These are phyloP conservation scores for Glossosoma conforme DNA, from an alignment of 1,140 invertebrate genomes.

Conservation along the genomic window DNA sequence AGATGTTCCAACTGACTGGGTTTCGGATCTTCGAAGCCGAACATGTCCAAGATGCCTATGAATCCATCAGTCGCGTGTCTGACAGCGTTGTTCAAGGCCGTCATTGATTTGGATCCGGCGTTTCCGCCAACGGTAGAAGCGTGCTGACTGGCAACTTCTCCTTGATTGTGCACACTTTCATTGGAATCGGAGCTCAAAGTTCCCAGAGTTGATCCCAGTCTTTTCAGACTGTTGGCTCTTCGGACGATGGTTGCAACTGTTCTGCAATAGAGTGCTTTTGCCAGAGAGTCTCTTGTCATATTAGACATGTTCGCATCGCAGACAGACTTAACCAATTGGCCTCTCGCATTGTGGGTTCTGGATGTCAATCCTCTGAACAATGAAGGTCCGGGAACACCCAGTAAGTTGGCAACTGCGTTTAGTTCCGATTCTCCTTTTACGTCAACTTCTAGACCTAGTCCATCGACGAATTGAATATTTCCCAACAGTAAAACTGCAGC, in stretches of 20 bases:
- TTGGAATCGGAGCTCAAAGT: conserved; percentile 87
- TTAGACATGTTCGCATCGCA: conserved; percentile 82
- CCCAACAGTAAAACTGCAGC: conserved; percentile 86
- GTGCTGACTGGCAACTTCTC: conserved; percentile 77
- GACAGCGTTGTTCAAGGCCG: conserved; percentile 85
- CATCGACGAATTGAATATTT: conserved; percentile 85
- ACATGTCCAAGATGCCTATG: conserved; percentile 94
- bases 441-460: conserved; percentile 40
- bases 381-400: conserved; percentile 72
- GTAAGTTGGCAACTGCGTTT: conserved; percentile 75
- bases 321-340: conserved; percentile 77
- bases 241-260: conserved; percentile 93
- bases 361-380: conserved; percentile 78
- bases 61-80: conserved; percentile 91
- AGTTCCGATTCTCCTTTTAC: conserved; percentile 74
- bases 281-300: conserved; percentile 80
- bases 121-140: conserved; percentile 77
- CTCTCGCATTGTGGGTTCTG: conserved; percentile 75
- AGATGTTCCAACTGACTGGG: conserved; percentile 88
- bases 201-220: conserved; percentile 80
- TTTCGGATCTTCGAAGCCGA: conserved; percentile 89
- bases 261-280: conserved; percentile 89
- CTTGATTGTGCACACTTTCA: conserved; percentile 86
- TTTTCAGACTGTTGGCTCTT: conserved; percentile 85
- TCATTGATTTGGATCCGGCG: conserved; percentile 85